Conservation (phyloP, 2,888 invertebrate genomes). For the Pelosia muscerda region DNA sequence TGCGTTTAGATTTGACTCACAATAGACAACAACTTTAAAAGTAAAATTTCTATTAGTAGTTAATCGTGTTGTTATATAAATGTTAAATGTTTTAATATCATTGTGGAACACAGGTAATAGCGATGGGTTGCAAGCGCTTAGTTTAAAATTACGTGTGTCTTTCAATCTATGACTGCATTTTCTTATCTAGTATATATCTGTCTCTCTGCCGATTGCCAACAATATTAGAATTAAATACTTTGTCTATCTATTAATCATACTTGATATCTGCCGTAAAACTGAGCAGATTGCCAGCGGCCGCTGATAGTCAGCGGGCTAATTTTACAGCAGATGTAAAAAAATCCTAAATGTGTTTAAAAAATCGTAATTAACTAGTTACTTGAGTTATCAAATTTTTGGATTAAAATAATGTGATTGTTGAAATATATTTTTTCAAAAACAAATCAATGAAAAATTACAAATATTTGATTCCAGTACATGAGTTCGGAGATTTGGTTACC, state of each 20-base stretch:
- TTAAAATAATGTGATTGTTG: no score
- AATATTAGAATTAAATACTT: not conserved
- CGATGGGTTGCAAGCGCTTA: not conserved
- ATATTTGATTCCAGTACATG: no score
- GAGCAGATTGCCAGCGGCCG: not conserved
- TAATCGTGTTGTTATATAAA: not conserved
- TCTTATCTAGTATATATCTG: not conserved
- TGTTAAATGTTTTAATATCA: not conserved
- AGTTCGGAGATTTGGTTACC: no score
- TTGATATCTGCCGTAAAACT: not conserved
- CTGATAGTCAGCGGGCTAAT: not conserved
- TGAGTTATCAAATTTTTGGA: not conserved
- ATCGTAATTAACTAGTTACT: not conserved
- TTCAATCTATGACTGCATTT: not conserved
- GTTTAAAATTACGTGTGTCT: not conserved
- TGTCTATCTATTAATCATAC: not conserved
- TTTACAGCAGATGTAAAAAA: not conserved
- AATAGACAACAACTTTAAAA: no score
- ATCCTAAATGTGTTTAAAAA: not conserved
- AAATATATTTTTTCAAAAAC: no score
- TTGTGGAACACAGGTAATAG: not conserved
- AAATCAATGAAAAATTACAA: no score
- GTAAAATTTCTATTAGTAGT: no score
- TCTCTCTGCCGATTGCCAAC: not conserved
- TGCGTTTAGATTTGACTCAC: no score